Evolutionary conservation across 1,140 invertebrate genomes (phyloP).

Genomic region (Drosophila melanogaster): Release_6_plus_ISO1_MT NT_033777.3:13378501-13379000

Average conservation of each 20-base stretch:
- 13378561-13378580: slow-evolving; percentile 67
- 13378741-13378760: slow-evolving; percentile 62
- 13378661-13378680: slow-evolving; percentile 65
- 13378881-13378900: not conserved
- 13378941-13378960: not conserved
- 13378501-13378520: slow-evolving; percentile 69
- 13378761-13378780: slow-evolving; percentile 43
- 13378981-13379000: slow-evolving; percentile 16
- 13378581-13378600: slow-evolving; percentile 18
- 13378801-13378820: not conserved
- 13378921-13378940: slow-evolving; percentile 1
- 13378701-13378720: slow-evolving; percentile 59
- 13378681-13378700: slow-evolving; percentile 34
- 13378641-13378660: slow-evolving; percentile 67
- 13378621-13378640: slow-evolving; percentile 66
- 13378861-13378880: not conserved
- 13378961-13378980: not conserved
- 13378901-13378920: not conserved
- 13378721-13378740: slow-evolving; percentile 80
- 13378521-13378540: slow-evolving; percentile 68
- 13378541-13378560: slow-evolving; percentile 76
- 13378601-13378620: slow-evolving; percentile 42
- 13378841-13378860: too few relatives aligned
- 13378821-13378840: not conserved
- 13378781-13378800: slow-evolving; percentile 39